Evolutionary conservation across 2,797 vertebrate species (phyloP).

Genomic region (Rhabdophis nuchalis): DNA sequence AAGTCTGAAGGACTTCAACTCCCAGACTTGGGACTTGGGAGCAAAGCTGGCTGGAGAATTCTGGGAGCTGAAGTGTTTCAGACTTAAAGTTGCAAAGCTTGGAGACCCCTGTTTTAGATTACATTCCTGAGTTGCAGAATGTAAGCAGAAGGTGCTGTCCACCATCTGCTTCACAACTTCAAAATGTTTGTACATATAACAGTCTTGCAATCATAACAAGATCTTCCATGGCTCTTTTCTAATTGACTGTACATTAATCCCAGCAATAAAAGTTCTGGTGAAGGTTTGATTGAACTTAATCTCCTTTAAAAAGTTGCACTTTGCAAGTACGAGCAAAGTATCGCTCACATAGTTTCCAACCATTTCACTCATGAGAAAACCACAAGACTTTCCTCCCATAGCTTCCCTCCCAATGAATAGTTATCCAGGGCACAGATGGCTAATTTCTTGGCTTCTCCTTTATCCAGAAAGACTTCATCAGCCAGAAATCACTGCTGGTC

Average conservation of each 20-base stretch:
- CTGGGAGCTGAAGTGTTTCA: too few relatives aligned
- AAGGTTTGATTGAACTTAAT: not conserved
- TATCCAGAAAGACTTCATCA: not conserved
- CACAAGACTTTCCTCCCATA: not conserved
- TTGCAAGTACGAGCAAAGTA: not conserved
- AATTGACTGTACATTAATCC: not conserved
- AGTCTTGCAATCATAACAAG: not conserved
- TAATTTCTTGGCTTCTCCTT: not conserved
- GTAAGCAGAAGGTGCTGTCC: not conserved
- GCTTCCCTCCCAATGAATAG: not conserved
- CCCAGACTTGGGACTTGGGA: too few relatives aligned
- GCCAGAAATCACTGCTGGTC: not conserved
- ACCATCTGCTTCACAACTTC: not conserved
- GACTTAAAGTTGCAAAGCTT: too few relatives aligned
- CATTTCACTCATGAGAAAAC: not conserved
- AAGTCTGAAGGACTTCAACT: too few relatives aligned
- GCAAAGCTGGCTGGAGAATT: too few relatives aligned
- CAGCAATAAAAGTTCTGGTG: not conserved
- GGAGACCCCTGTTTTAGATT: not conserved
- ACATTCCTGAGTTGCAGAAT: not conserved
- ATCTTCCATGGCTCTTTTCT: not conserved
- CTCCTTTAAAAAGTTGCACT: not conserved
- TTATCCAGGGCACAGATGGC: not conserved
- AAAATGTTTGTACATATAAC: not conserved
- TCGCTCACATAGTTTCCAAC: not conserved